Evolutionary conservation across 2,797 vertebrate species (phyloP).

Genomic region (Perodicticus potto): DNA sequence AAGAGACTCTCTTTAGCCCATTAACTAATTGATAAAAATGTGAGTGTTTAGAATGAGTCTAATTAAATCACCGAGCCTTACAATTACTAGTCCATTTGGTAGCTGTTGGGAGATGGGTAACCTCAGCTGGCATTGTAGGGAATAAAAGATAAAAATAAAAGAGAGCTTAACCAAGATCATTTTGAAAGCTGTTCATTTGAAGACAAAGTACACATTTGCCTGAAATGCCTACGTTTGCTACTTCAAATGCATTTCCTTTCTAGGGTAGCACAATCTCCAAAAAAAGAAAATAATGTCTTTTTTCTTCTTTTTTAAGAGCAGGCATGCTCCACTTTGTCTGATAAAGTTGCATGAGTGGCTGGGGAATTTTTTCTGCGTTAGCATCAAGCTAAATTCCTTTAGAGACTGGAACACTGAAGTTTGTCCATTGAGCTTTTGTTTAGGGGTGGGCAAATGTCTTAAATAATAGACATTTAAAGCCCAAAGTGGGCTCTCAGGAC

Average conservation of each 20-base stretch:
- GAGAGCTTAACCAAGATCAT: conserved; percentile 89
- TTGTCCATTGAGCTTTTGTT: conserved; percentile 64
- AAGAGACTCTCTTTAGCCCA: conserved; percentile 91
- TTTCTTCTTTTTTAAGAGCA: conserved; percentile 69
- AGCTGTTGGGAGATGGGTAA: conserved; percentile 90
- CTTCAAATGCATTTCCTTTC: conserved; percentile 83
- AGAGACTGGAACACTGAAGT: conserved; percentile 55
- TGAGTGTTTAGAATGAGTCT: conserved; percentile 92
- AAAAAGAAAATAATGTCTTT: conserved; percentile 86
- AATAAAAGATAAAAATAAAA: conserved; percentile 91
- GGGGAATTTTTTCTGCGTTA: conserved; percentile 65
- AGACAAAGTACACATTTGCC: conserved; percentile 89
- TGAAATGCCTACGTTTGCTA: conserved; percentile 87
- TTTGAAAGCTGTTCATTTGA: conserved; percentile 90
- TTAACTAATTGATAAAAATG: conserved; percentile 94
- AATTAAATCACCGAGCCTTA: conserved; percentile 92
- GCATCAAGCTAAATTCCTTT: conserved; percentile 78
- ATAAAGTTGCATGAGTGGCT: conserved; percentile 75
- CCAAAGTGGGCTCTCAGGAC: background rate
- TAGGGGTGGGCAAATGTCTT: conserved; percentile 43
- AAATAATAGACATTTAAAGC: conserved; percentile 54
- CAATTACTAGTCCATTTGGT: conserved; percentile 90
- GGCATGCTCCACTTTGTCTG: conserved; percentile 66
- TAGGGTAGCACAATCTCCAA: conserved; percentile 79
- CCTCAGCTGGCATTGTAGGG: conserved; percentile 88